Conservation (phyloP, 2,797 vertebrate genomes). For the Sebastes baramenuke region DNA sequence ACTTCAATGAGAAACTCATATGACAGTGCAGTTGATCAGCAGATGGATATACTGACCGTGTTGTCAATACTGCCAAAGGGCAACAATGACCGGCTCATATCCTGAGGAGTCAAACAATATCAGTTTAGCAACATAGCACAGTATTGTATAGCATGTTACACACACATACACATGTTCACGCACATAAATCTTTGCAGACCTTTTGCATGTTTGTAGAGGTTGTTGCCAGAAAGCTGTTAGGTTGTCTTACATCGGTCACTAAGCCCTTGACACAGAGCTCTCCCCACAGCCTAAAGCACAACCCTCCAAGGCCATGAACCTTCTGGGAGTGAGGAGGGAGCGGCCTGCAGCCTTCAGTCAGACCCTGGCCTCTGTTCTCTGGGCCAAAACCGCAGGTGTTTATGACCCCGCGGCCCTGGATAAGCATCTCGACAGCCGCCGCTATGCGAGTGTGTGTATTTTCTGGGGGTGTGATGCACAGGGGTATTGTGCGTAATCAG, state of each 20-base stretch:
- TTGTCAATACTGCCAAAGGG: conserved; percentile 82
- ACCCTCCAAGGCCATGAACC: conserved; percentile 49
- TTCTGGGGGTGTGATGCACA: conserved; percentile 36
- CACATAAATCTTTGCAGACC: neutral
- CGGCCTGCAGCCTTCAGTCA: conserved; percentile 19
- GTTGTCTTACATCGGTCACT: conserved; percentile 50
- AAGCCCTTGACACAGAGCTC: conserved; percentile 44
- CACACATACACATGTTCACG: neutral
- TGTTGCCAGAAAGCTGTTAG: conserved; percentile 28
- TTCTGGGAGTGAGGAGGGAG: conserved; percentile 1
- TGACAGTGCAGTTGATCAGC: neutral
- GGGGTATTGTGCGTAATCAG: conserved; percentile 66
- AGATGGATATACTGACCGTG: conserved; percentile 78
- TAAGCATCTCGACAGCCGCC: conserved; percentile 56
- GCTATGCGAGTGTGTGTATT: conserved; percentile 40
- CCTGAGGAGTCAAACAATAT: conserved; percentile 74
- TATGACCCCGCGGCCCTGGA: conserved; percentile 53
- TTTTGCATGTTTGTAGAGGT: conserved; percentile 13
- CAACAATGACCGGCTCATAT: conserved; percentile 78
- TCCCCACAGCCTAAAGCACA: conserved; percentile 1
- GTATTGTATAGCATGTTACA: neutral
- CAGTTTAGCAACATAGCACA: conserved; percentile 16
- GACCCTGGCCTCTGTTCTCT: conserved; percentile 9
- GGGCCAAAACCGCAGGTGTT: conserved; percentile 66
- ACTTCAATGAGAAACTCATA: neutral